Evolutionary conservation across 2,888 invertebrate genomes (phyloP).

Genomic region (Pristionchus arcanus): DNA sequence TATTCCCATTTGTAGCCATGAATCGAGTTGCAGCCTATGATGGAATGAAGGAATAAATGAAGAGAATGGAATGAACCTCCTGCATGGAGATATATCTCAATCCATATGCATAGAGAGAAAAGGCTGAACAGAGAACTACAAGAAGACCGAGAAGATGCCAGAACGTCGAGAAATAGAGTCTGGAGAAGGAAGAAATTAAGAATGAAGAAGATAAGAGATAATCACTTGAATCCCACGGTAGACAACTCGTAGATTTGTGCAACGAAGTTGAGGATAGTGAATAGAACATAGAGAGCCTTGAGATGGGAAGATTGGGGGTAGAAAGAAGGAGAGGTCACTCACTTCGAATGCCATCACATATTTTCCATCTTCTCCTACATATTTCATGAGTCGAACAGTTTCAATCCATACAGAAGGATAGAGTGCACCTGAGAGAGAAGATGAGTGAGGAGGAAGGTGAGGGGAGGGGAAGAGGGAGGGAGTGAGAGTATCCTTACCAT

Average conservation of each 20-base stretch:
- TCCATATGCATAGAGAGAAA: constrained; percentile 63
- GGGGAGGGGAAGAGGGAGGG: not conserved
- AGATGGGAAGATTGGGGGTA: not conserved
- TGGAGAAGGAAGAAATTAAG: not conserved
- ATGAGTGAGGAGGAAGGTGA: not conserved
- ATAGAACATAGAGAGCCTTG: constrained; percentile 62
- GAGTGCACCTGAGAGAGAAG: constrained; percentile 53
- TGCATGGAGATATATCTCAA: constrained; percentile 61
- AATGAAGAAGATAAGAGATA: not conserved
- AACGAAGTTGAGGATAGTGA: constrained; percentile 61
- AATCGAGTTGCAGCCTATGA: constrained; percentile 79
- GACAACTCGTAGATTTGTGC: constrained; percentile 59
- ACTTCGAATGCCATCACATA: constrained; percentile 65
- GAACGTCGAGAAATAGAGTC: constrained; percentile 55
- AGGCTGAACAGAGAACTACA: constrained; percentile 60
- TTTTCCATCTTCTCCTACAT: constrained; percentile 62
- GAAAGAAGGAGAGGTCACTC: not conserved
- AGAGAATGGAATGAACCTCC: constrained; percentile 35
- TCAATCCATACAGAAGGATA: constrained; percentile 67
- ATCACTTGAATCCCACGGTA: constrained; percentile 19
- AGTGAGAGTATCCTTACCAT: constrained; percentile 42
- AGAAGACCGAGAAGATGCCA: constrained; percentile 68
- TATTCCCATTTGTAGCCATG: constrained; percentile 80
- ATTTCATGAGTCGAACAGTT: constrained; percentile 68
- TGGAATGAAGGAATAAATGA: not conserved